Evolutionary conservation across 2,888 invertebrate species (phyloP), one percentile per base, ranked within the genome.

Genomic region (Drepana falcataria): DNA sequence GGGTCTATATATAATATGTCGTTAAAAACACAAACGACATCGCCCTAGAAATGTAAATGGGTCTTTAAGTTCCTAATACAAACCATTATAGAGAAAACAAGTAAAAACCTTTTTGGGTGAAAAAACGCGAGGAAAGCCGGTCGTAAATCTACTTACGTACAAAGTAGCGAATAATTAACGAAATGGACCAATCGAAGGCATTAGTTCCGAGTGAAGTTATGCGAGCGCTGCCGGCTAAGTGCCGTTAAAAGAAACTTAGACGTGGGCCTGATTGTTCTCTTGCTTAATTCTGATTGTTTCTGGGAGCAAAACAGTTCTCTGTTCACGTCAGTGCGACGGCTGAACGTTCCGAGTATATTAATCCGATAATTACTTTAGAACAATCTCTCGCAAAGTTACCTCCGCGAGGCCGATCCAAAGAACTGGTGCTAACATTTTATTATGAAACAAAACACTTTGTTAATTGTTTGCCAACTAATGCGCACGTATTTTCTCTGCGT

Each of bases 161-260:
- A 83, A 89, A 90, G 88, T 90, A 88, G 86, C 87, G 90, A 90
- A 91, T 90, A 91, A 91, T 91, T 90, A 91, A 87, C 85, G 87
- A 81, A 91, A 91, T 89, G 90, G 89, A 81, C 89, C 88, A 83
- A 90, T 90, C 87, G 88, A 81, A 83, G 81, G 87, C 86, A 88
- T 90, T 89, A 87, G 87, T 87, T 87, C 74, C 76, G 69, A 79
- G 78, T 77, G 84, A 85, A 90, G 82, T 87, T 89, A 88, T 86
- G 85, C 87, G 81, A 81, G 72, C 73, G 82, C 78, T 71, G 73
- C 66, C 75, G 71, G 77, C 83, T 87, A 89, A 89, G 87, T 83
- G 85, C 87, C 87, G 89, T 87, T 89, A 88, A 90, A 90, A 88
- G 89, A 87, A 91, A 90, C 88, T 90, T 87, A 83, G 87, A 86